Evolutionary conservation across 2,113 vertebrate genomes (phyloP).

Genomic region (Epinephelus moara): DNA sequence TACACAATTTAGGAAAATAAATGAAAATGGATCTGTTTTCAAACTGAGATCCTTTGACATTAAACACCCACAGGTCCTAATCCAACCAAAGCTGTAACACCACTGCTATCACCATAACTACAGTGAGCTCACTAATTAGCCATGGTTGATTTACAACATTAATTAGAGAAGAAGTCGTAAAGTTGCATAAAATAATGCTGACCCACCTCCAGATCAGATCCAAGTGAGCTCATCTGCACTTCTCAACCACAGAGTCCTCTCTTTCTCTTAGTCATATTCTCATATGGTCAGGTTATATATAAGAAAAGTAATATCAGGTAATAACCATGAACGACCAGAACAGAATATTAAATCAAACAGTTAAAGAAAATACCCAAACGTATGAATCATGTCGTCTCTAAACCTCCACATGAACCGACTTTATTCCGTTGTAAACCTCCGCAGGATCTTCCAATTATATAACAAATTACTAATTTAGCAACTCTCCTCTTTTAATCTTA

Average conservation of each 20-base stretch:
- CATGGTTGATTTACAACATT: background rate
- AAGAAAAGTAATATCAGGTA: background rate
- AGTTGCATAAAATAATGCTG: background rate
- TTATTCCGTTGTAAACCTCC: background rate
- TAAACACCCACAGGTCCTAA: background rate
- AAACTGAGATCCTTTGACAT: background rate
- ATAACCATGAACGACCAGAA: background rate
- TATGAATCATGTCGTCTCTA: background rate
- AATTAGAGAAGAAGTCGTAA: background rate
- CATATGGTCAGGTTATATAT: too few species aligned
- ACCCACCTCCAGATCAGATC: background rate
- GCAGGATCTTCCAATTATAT: constrained; percentile 12
- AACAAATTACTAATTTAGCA: constrained; percentile 37
- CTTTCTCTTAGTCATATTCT: background rate
- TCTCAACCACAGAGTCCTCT: background rate
- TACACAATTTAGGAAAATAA: too few species aligned
- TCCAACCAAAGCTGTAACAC: background rate
- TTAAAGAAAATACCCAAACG: background rate
- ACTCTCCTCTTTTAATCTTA: constrained; percentile 10
- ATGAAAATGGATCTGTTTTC: too few species aligned
- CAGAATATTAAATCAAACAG: background rate
- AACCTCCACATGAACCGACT: background rate
- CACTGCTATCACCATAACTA: background rate
- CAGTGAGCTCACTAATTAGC: background rate
- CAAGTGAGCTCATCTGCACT: background rate